Percentiles rank a stretch among this genome's conserved stretches.
Evolutionary conservation across 2,888 invertebrate species (phyloP).

Genomic region (Pristionchus entomophagus): DNA sequence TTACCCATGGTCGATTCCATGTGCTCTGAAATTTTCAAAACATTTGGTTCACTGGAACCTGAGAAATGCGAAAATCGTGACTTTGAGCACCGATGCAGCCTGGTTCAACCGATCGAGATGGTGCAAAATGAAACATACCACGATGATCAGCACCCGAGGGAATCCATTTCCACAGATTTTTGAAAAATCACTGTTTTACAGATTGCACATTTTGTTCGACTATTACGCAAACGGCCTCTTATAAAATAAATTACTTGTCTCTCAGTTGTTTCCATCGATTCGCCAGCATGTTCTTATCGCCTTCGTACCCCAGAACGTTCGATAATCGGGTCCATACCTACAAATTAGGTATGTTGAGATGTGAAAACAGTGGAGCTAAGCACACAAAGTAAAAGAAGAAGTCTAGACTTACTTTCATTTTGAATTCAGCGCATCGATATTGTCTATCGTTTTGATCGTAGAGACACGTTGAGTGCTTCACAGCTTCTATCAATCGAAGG

Average conservation of each 20-base stretch:
- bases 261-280: slow-evolving; percentile 71
- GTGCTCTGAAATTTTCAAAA: no score
- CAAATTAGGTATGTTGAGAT: background rate
- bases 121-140: no score
- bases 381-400: no score
- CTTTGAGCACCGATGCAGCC: no score
- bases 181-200: no score
- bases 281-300: slow-evolving; percentile 65
- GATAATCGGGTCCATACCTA: slow-evolving; percentile 58
- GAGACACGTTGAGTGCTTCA: slow-evolving; percentile 66
- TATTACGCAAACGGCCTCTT: no score
- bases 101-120: no score
- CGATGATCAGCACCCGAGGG: background rate
- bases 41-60: no score
- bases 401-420: slow-evolving; percentile 61
- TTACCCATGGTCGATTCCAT: no score
- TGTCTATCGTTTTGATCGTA: slow-evolving; percentile 69
- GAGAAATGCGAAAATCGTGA: no score
- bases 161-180: no score
- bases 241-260: slow-evolving; percentile 69
- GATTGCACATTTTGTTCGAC: no score
- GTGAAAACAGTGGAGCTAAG: background rate
- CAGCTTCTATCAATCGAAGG: slow-evolving; percentile 69
- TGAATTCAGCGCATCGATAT: slow-evolving; percentile 69
- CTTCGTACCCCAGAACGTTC: slow-evolving; percentile 65